Percentiles rank a stretch among this genome's conserved stretches.
Evolutionary conservation across 2,113 vertebrate genomes (phyloP).

Genomic region (Piprites chloris): DNA sequence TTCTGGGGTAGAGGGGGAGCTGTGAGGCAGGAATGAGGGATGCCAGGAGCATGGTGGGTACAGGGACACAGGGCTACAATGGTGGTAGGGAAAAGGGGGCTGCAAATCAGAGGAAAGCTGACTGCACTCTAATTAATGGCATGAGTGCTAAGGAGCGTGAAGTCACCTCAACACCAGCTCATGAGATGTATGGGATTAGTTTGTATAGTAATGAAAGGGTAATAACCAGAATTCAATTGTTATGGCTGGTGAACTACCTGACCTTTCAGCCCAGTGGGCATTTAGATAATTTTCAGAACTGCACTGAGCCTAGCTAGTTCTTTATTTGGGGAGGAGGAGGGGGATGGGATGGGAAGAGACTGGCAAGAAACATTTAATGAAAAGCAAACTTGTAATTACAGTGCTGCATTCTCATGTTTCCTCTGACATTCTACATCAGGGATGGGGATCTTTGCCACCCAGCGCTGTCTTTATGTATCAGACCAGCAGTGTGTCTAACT

Average conservation of each 20-base stretch:
- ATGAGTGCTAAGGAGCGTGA: background rate
- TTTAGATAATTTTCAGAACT: slow-evolving; percentile 21
- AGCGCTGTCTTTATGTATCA: background rate
- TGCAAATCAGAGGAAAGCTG: background rate
- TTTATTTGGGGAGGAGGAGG: background rate
- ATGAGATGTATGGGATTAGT: slow-evolving; percentile 27
- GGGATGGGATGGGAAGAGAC: background rate
- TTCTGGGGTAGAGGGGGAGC: background rate
- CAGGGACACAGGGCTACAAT: background rate
- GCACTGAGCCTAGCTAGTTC: background rate
- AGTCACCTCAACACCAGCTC: slow-evolving; percentile 12
- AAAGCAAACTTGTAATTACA: background rate
- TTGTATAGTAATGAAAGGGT: slow-evolving; percentile 36
- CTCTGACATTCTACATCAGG: background rate
- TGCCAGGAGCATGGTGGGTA: background rate
- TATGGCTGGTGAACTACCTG: slow-evolving; percentile 28
- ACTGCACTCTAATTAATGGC: slow-evolving; percentile 21
- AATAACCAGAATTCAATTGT: slow-evolving; percentile 47
- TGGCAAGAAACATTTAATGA: background rate
- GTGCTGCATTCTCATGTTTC: background rate
- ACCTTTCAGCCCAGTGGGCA: slow-evolving; percentile 30
- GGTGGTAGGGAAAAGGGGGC: background rate
- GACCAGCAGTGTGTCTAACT: background rate
- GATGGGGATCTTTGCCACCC: background rate
- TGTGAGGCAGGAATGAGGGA: background rate